Conservation (phyloP, 1,140 invertebrate genomes). For the Ylistrum balloti region DNA sequence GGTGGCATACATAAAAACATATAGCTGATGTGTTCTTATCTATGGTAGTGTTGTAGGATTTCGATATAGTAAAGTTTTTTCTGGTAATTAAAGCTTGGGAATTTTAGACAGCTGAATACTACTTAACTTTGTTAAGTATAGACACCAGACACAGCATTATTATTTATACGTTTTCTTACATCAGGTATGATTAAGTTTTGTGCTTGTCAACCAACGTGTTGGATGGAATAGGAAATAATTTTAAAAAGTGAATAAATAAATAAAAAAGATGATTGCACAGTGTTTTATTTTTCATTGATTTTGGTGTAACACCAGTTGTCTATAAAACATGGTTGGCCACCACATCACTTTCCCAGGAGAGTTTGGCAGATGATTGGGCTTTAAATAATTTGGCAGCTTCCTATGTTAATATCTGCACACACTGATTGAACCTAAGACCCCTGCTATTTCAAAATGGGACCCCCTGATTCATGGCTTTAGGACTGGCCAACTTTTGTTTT, state of each 20-base stretch:
- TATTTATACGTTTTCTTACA: background rate
- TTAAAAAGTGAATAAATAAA: no score
- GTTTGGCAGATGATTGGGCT: background rate
- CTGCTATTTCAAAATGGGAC: background rate
- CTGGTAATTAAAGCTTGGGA: no score
- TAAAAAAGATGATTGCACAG: no score
- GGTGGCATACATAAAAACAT: no score
- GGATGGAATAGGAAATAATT: background rate
- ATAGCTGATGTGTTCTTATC: no score
- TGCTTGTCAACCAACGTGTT: background rate
- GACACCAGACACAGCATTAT: background rate
- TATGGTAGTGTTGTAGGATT: no score
- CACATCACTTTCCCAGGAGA: background rate
- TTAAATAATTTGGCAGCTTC: constrained; percentile 35
- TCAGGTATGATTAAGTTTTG: background rate
- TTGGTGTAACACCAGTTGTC: background rate
- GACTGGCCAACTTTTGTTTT: background rate
- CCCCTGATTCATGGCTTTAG: background rate
- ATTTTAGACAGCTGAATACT: no score
- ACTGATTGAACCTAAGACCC: background rate
- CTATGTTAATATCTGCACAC: constrained; percentile 4
- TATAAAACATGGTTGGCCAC: background rate
- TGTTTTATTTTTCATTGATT: background rate
- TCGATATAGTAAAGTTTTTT: no score
- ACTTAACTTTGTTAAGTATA: no score